Evolutionary conservation across 1,140 invertebrate genomes (phyloP).

Genomic region (Parasteatoda tepidariorum): DNA sequence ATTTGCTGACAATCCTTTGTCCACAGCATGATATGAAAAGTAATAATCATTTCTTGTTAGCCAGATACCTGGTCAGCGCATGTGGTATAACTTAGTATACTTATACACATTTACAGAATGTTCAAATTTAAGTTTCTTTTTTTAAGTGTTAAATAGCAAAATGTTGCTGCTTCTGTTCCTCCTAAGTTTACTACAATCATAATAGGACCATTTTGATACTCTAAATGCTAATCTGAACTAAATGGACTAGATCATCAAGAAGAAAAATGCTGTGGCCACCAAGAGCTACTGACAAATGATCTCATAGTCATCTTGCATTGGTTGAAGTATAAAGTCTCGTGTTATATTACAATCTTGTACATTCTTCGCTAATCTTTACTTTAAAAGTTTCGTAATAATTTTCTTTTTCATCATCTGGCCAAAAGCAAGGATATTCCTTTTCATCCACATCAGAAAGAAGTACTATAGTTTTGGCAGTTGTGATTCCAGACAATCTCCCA

Average conservation of each 20-base stretch:
- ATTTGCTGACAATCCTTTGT: conserved; percentile 65
- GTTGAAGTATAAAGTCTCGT: conserved; percentile 70
- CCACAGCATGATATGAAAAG: conserved; percentile 76
- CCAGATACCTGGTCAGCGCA: conserved; percentile 85
- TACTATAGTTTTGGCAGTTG: conserved; percentile 90
- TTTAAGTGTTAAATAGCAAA: conserved; percentile 83
- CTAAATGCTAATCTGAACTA: conserved; percentile 83
- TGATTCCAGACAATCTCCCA: conserved; percentile 98
- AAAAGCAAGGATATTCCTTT: conserved; percentile 81
- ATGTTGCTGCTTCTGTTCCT: conserved; percentile 85
- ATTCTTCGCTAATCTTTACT: conserved; percentile 76
- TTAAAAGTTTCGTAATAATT: conserved; percentile 85
- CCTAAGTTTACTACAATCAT: conserved; percentile 89
- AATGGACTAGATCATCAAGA: conserved; percentile 74
- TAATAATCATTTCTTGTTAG: conserved; percentile 77
- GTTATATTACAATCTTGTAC: conserved; percentile 66
- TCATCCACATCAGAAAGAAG: conserved; percentile 73
- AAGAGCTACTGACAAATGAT: conserved; percentile 85
- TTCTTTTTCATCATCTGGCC: conserved; percentile 82
- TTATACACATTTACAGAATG: conserved; percentile 85
- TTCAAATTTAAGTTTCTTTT: conserved; percentile 81
- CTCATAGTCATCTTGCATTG: conserved; percentile 89
- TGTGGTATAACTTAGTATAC: conserved; percentile 87
- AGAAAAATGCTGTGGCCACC: conserved; percentile 79
- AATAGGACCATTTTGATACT: conserved; percentile 90